Evolutionary conservation across 2,797 vertebrate species (phyloP).

Genomic region (Manis javanica): DNA sequence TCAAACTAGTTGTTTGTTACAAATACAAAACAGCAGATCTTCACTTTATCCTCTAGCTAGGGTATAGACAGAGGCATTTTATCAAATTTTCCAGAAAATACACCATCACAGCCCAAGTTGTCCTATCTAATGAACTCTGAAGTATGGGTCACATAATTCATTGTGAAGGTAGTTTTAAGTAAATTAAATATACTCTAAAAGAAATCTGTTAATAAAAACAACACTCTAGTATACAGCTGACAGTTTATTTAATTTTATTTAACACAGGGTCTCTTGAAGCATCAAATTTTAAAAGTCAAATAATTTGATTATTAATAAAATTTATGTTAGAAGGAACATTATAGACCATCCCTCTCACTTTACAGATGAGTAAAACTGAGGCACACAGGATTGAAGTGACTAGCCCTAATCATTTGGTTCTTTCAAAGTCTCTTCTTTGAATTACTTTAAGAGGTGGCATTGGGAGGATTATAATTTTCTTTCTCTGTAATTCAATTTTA

Average conservation of each 20-base stretch:
- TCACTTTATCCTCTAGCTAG: background rate
- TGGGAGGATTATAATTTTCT: constrained; percentile 51
- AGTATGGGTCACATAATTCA: constrained; percentile 15
- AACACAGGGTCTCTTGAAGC: background rate
- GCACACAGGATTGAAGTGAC: background rate
- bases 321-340: background rate
- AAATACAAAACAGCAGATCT: background rate
- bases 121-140: background rate
- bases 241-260: constrained; percentile 30
- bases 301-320: background rate
- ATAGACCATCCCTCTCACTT: background rate
- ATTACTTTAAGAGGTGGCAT: constrained; percentile 16
- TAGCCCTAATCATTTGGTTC: background rate
- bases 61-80: background rate
- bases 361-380: background rate
- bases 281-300: constrained; percentile 49
- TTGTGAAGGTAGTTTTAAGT: background rate
- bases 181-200: constrained; percentile 47
- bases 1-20: constrained; percentile 7
- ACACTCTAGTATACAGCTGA: background rate
- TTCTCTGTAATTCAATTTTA: constrained; percentile 42
- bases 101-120: background rate
- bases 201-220: constrained; percentile 14
- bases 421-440: constrained; percentile 31
- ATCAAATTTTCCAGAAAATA: constrained; percentile 39